These are phyloP conservation scores for Enteromius radiatus DNA, from an alignment of 2,797 vertebrate species.

Conservation along the genomic window DNA sequence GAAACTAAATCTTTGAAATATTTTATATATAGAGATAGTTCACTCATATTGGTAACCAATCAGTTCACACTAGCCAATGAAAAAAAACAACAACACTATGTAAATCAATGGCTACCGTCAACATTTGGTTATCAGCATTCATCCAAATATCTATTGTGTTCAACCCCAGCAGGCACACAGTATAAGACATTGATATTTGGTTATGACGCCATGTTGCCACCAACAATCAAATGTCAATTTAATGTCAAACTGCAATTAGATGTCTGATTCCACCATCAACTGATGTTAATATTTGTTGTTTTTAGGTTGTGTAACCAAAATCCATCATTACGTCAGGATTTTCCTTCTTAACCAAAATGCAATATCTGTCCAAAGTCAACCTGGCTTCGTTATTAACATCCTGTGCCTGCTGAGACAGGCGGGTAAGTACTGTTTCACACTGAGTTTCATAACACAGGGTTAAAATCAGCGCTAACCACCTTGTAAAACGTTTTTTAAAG, in stretches of 20 bases:
- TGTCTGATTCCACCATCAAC: not conserved
- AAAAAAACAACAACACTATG: not conserved
- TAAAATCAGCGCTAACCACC: not conserved
- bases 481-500: constrained; percentile 6
- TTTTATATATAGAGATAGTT: not conserved
- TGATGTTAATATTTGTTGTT: not conserved
- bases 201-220: not conserved
- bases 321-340: not conserved
- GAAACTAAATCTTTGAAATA: not conserved
- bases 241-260: not conserved
- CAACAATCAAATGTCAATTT: not conserved
- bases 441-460: not conserved
- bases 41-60: not conserved
- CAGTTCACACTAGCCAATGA: not conserved
- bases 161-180: not conserved
- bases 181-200: not conserved
- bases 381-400: too few species aligned
- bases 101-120: not conserved
- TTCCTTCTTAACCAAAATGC: not conserved
- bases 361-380: not conserved
- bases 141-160: not conserved
- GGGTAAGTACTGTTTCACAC: not conserved
- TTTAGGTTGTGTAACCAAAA: constrained; percentile 2
- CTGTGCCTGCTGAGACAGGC: too few species aligned
- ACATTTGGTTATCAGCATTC: not conserved